Base-by-base conservation (phyloP, 2,888 invertebrate genomes). In the Hemistola chrysoprasaria region DNA sequence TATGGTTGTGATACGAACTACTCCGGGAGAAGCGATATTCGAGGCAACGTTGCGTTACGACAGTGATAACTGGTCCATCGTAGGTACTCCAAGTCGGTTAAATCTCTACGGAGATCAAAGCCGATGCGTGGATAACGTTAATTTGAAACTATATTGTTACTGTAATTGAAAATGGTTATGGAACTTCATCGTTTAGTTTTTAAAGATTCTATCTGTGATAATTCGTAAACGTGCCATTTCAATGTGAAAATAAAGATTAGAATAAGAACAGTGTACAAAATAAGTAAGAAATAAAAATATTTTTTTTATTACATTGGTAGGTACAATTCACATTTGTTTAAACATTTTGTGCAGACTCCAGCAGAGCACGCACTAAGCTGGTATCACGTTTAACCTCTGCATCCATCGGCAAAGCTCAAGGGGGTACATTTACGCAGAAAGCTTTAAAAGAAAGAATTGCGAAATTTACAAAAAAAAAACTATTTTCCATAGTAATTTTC, bases 91-190 rank as follows among this genome's bases (percentile, higher is more conserved):
- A 25, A 95, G 95, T 67, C 90, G 96, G 35, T 90, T 95, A 30
- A 95, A 95, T 74, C 82, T 94, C 16, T 95, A 96, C 65, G 95
- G 95, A 8, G 90, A 92, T 38, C 95, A 95, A 73, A 95, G 95
- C 75, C 90, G 88, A 54, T 96, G 96, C 65, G 90, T 95, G 30
- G 90, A 93, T 46, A 92, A 95, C 61, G 92, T 92, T 62, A 90
- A 92, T 55, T 84, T 95, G 47, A 94, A 95, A 71, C 88, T 95
- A 40, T 95, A 95, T 70, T 95, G 95, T 78, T 95, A 91, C 71
- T 95, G 95, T 55, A 58, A 40, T 38, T 42, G 34, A 21, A 42
- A 23, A 31, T 41, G 31, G 9, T 40, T 16, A 4, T 16, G 4
- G 4, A 16, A 4, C 16, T 16, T 16, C 4, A n/a, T n/a, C n/a